Evolutionary conservation across 1,140 invertebrate species (phyloP), one percentile per base, ranked within the genome.

Genomic region (Sogatella furcifera): DNA sequence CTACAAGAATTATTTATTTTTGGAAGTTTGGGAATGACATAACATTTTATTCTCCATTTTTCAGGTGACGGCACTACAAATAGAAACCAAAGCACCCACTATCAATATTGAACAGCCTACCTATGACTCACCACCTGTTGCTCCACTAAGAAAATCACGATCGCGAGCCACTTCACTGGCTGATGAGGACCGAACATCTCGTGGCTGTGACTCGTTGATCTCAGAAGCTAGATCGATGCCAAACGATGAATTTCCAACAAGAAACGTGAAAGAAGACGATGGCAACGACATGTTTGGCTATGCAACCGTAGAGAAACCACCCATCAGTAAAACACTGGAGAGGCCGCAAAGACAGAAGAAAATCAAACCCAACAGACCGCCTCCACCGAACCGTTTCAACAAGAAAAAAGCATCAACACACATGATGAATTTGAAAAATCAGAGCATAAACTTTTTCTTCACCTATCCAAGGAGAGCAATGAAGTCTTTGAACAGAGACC

Each of bases 161-260:
- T 85, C 85, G 0, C 70, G 80, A 55, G 76, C 76, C 0, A 80
- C 81, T 1, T 82, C 81, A 0, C 64, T 81, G 11, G 78, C 77
- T 5, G 72, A 71, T 59, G 85, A 88, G 55, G 83, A 86, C 59
- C 76, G 84, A 17, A 85, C 83, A 1, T 87, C 84, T 0, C 78
- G 81, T 58, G 85, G 84, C 1, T 84, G 84, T 4, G 84, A 87
- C 55, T 87, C 85, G 1, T 66, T 81, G 5, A 55, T 62, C n/a
- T 62, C 64, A 17, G 57, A 62, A 38, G 28, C 63, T 8, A 62
- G 61, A 53, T 59, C 62, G 19, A 22, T 42, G 31, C 49, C 38
- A 19, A 38, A 17, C 31, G 52, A 60, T 24, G 59, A 60, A 28
- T 19, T 43, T 15, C 55, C 34, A 1, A 38, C 11, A 3, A 38